Base-by-base conservation (phyloP, 2,888 invertebrate species). In the Parapristionchus giblindavisi region DNA sequence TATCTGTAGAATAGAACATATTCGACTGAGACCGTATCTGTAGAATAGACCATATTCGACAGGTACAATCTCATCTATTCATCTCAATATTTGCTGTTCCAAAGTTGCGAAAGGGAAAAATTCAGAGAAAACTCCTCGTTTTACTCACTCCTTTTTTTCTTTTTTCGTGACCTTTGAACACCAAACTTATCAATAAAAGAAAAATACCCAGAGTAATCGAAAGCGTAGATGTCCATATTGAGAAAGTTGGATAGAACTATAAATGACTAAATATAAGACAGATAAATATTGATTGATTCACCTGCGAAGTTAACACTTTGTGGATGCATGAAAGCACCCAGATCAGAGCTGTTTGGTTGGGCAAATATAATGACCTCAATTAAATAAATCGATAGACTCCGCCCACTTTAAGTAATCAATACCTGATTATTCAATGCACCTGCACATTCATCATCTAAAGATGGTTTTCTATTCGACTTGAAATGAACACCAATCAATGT, bases 331-430 rank as follows among this genome's bases (percentile, higher is more conserved):
- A 80, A 79, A 11, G 76, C 76, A 5, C 85, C 84, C 4, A 85
- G 76, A 68, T 85, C 85, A 40, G 84, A 81, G 11, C 81, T 81
- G 73, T 85, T 85, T 6, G 85, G 82, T 74, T 85, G 85, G 24
- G 82, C 80, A 77, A 85, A 85, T 24, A 85, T 75, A 11, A 85
- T 77, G 2, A 84, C 83, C 83, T 84, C 52, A 61, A 77, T 60
- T 27, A n/a, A 21, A 24, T 43, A 1, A 38, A 27, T 24, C 48
- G n/a, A n/a, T n/a, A 1, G 8, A 48, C 2, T 32, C n/a, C 36
- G 27, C 48, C 40, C 52, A 32, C 54, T 38, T 36, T 21, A 29
- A 32, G 6, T 51, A 54, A 36, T 11, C 56, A n/a, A 75, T 32
- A 29, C 58, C 58, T 66, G 51, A 29, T 63, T 65, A 29, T n/a